Evolutionary conservation across 2,888 invertebrate species (phyloP), one percentile per base, ranked within the genome.

Genomic region (Sylvicola cinctus): DNA sequence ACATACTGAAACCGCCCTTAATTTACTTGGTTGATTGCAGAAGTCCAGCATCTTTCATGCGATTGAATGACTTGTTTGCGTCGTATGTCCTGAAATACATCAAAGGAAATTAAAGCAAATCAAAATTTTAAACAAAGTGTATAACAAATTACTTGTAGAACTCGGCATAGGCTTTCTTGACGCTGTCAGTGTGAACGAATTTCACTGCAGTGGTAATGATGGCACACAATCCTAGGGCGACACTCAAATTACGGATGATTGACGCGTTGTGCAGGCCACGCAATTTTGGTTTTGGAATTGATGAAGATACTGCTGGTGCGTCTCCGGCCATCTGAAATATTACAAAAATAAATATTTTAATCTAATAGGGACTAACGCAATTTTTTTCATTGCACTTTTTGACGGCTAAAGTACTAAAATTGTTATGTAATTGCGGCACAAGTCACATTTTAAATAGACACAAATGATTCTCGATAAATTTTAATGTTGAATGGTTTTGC

Each of bases 91-190:
- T 55, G 38, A 15, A 47, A 44, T 30, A 15, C 15, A 34, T 23
- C 5, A 28, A 23, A 30, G 14, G 20, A 12, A 11, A 32, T 34
- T 29, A 13, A 26, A 16, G 15, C 20, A 3, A 17, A 15, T 11
- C n/a, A 27, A 20, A 15, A 12, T 26, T 31, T 39, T 3, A 13
- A 8, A 2, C 13, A 10, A 8, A 20, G 4, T 23, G 6, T 7
- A 32, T 40, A 4, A 20, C 8, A 6, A 20, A 61, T 63, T 63
- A 84, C 85, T 66, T 73, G 64, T 81, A 80, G 52, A 73, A 85
- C 25, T 78, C 73, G 27, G 66, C 72, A 44, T 83, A 83, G 33
- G 52, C 58, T 8, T 54, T 49, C 43, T 65, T 72, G 35, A 68
- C 65, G 0, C 65, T 63, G 30, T 66, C 56, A 33, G 58, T 62